phyloP scores from a whole-genome alignment of 2,113 vertebrate species.

The Galbula dea region DNA sequence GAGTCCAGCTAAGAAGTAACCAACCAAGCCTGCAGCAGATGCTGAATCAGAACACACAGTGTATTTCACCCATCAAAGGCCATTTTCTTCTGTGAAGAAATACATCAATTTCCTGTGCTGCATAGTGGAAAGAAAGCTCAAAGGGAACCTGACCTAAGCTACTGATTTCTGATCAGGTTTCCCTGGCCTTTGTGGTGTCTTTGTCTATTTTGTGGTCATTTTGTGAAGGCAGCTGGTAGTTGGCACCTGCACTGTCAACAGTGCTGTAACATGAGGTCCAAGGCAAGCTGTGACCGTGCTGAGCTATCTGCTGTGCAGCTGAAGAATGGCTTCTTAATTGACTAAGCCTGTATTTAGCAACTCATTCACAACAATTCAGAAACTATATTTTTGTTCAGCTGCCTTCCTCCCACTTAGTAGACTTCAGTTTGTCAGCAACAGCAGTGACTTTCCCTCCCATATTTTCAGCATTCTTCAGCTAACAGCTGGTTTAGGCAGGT shows the following conservation, averaged over 20 bases:
- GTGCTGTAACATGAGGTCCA: accelerated
- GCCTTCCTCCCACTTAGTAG: background rate
- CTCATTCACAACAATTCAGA: background rate
- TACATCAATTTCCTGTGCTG: background rate
- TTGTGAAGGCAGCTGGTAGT: background rate
- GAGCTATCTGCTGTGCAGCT: background rate
- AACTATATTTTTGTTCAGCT: background rate
- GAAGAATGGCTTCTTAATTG: background rate
- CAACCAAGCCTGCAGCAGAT: background rate
- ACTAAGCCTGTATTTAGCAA: background rate
- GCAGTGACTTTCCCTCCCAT: background rate
- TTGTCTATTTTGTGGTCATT: background rate
- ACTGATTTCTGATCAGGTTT: background rate
- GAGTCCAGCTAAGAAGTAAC: background rate
- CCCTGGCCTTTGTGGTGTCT: background rate
- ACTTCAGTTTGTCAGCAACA: background rate
- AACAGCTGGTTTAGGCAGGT: background rate
- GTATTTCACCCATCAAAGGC: background rate
- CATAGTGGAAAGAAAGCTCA: background rate
- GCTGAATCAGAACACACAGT: background rate
- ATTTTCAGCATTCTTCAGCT: background rate
- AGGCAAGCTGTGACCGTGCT: background rate
- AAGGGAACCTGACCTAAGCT: background rate
- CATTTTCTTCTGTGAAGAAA: background rate
- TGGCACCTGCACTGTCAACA: background rate